These are phyloP conservation scores for Homarus americanus DNA, from an alignment of 1,140 invertebrate genomes.

Conservation along the genomic window DNA sequence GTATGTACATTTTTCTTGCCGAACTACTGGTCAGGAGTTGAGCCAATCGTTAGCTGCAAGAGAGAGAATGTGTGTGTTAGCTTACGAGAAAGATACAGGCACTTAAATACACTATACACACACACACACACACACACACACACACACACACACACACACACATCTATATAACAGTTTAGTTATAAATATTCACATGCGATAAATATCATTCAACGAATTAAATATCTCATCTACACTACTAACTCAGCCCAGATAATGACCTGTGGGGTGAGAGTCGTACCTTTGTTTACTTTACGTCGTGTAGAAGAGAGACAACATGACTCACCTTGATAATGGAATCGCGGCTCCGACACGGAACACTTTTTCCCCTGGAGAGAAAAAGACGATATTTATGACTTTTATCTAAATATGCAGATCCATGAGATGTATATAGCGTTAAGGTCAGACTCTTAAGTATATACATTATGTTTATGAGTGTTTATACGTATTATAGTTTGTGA, in stretches of 20 bases:
- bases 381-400: not conserved
- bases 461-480: conserved; percentile 20
- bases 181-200: too few species aligned
- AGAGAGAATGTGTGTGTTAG: too few species aligned
- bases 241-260: too few species aligned
- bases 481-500: too few species aligned
- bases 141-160: not conserved
- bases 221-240: too few species aligned
- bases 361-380: conserved; percentile 36
- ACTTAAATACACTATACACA: not conserved
- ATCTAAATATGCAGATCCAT: too few species aligned
- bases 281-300: too few species aligned
- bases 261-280: too few species aligned
- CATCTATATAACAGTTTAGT: not conserved
- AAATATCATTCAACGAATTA: too few species aligned
- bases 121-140: not conserved
- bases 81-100: too few species aligned
- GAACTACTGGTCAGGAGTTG: conserved; percentile 20
- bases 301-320: not conserved
- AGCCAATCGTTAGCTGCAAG: conserved; percentile 26
- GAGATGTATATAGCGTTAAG: too few species aligned
- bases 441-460: too few species aligned
- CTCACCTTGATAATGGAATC: conserved; percentile 38
- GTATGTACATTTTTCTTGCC: not conserved
- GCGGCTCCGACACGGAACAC: conserved; percentile 25